Evolutionary conservation across 2,888 invertebrate species (phyloP).

Genomic region (Pediacus dermestoides): DNA sequence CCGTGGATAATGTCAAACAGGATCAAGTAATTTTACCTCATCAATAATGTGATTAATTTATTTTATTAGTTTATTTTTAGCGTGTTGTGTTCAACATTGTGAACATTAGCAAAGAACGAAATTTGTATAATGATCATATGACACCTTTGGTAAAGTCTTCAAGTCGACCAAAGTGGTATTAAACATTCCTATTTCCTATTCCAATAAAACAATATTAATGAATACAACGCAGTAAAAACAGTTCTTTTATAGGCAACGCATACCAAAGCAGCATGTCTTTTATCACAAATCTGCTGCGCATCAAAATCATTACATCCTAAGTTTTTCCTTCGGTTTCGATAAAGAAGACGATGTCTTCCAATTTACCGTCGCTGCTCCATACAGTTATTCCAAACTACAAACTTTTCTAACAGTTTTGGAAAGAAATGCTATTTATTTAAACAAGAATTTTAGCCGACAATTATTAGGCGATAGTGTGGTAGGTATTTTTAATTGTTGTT

Average conservation of each 20-base stretch:
- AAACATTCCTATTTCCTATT: neutral
- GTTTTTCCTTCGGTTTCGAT: conserved; percentile 93
- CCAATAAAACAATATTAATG: neutral
- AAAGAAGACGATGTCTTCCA: conserved; percentile 93
- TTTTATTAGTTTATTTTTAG: conserved; percentile 54
- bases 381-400: conserved; percentile 89
- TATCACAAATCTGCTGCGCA: conserved; percentile 89
- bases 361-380: conserved; percentile 90
- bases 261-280: conserved; percentile 79
- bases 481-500: conserved; percentile 31
- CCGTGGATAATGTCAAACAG: conserved; percentile 89
- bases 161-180: conserved; percentile 85
- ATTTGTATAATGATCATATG: conserved; percentile 84
- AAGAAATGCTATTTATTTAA: conserved; percentile 54
- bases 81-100: conserved; percentile 95
- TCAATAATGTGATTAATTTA: neutral
- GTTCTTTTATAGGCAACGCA: conserved; percentile 62
- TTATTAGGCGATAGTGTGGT: conserved; percentile 66
- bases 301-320: conserved; percentile 86
- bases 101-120: conserved; percentile 90
- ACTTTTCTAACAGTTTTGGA: conserved; percentile 76
- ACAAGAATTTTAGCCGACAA: conserved; percentile 64
- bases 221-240: too few relatives aligned
- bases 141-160: conserved; percentile 92
- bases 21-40: conserved; percentile 68